Percentiles rank a stretch among this genome's conserved stretches.
These are phyloP conservation scores for Alloscopus bannaensis DNA, from an alignment of 2,888 invertebrate species.

Conservation along the genomic window DNA sequence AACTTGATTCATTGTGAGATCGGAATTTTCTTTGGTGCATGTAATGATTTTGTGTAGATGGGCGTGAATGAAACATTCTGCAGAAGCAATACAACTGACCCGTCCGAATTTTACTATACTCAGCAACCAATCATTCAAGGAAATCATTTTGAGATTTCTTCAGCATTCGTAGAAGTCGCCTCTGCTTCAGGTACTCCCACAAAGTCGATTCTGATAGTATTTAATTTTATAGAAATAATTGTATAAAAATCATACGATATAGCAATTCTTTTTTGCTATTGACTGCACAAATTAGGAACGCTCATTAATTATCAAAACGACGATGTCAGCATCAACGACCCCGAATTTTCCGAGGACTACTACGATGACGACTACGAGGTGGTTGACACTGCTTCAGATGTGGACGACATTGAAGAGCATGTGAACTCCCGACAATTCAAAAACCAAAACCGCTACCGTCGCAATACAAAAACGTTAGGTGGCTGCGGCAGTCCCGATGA, in stretches of 20 bases:
- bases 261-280: not conserved
- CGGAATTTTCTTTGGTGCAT: not conserved
- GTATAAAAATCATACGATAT: too few relatives aligned
- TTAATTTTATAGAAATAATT: too few relatives aligned
- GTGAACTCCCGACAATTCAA: slow-evolving; percentile 53
- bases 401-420: slow-evolving; percentile 56
- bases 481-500: slow-evolving; percentile 39
- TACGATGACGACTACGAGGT: slow-evolving; percentile 56
- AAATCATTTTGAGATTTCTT: slow-evolving; percentile 60
- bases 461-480: slow-evolving; percentile 30
- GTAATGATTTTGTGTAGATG: slow-evolving; percentile 45
- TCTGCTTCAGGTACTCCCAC: slow-evolving; percentile 63
- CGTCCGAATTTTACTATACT: slow-evolving; percentile 42
- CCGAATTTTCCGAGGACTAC: slow-evolving; percentile 48
- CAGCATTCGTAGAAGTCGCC: slow-evolving; percentile 46
- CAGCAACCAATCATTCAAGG: slow-evolving; percentile 66
- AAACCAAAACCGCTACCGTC: slow-evolving; percentile 1
- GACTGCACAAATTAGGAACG: slow-evolving; percentile 14
- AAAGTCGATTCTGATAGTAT: too few relatives aligned
- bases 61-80: slow-evolving; percentile 66
- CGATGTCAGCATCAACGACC: slow-evolving; percentile 33
- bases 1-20: not conserved
- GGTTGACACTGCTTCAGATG: slow-evolving; percentile 37
- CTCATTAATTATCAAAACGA: slow-evolving; percentile 50
- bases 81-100: slow-evolving; percentile 31